Evolutionary conservation across 2,797 vertebrate genomes (phyloP).

Genomic region (Carduelis carduelis): DNA sequence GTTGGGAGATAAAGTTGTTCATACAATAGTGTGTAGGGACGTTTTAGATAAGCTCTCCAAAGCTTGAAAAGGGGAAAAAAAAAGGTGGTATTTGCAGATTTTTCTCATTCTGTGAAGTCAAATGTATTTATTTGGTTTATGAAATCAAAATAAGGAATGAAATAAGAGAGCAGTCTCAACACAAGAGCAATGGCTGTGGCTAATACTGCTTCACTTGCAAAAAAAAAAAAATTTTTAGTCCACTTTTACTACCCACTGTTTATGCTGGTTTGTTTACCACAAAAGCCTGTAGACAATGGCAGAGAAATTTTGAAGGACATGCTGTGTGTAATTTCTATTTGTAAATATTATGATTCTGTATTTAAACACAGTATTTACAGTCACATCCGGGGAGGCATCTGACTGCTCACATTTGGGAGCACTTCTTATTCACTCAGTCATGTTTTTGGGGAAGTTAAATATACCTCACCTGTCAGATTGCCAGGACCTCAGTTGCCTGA

Average conservation of each 20-base stretch:
- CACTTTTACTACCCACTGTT: not conserved
- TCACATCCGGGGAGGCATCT: not conserved
- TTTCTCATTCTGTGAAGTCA: not conserved
- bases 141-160: not conserved
- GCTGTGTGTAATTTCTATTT: not conserved
- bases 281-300: not conserved
- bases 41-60: not conserved
- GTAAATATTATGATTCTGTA: slow-evolving; percentile 1
- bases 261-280: not conserved
- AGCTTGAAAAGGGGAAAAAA: not conserved
- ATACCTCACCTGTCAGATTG: not conserved
- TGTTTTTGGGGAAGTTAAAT: not conserved
- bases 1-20: not conserved
- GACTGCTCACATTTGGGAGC: not conserved
- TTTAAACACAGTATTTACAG: not conserved
- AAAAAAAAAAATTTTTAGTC: not conserved
- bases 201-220: not conserved
- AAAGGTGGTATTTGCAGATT: not conserved
- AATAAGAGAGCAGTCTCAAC: not conserved
- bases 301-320: not conserved
- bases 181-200: not conserved
- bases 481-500: not conserved
- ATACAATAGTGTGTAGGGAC: not conserved
- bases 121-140: not conserved
- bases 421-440: not conserved